A percentile compares a stretch with the other conserved stretches of the same genome.
These are phyloP conservation scores for Apodemia hepburni DNA, from an alignment of 2,888 invertebrate genomes.

Conservation along the genomic window DNA sequence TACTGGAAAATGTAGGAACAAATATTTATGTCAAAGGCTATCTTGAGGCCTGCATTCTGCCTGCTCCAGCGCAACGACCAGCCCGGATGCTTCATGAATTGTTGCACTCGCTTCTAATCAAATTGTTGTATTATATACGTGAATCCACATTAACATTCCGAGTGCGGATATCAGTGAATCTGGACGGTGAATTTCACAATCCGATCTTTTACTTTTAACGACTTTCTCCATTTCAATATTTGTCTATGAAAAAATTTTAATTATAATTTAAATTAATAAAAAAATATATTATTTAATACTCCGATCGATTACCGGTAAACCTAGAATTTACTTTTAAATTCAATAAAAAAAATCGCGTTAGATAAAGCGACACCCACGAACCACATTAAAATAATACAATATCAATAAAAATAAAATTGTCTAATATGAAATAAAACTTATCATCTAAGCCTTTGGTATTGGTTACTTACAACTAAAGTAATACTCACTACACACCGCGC, in stretches of 20 bases:
- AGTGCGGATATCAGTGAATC: not conserved
- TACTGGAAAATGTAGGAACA: too few relatives aligned
- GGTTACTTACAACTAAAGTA: constrained; percentile 7
- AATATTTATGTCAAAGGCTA: too few relatives aligned
- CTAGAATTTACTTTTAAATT: not conserved
- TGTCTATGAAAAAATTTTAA: too few relatives aligned
- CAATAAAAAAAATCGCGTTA: not conserved
- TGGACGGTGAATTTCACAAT: not conserved
- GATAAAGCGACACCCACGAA: not conserved
- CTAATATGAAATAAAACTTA: constrained; percentile 3
- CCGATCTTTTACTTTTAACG: not conserved
- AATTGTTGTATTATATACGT: too few relatives aligned
- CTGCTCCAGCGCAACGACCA: too few relatives aligned
- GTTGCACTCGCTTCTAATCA: too few relatives aligned
- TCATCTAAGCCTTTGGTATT: constrained; percentile 9
- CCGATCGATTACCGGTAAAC: not conserved
- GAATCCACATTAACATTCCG: not conserved
- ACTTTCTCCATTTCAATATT: too few relatives aligned
- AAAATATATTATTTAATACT: too few relatives aligned
- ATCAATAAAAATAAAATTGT: constrained; percentile 8
- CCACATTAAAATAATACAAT: constrained; percentile 11
- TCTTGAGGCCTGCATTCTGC: too few relatives aligned
- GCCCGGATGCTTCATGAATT: too few relatives aligned
- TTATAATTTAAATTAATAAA: too few relatives aligned
- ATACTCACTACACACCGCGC: not conserved